Conservation (phyloP, 2,888 invertebrate species). For the Himalopsyche kuldschensis region DNA sequence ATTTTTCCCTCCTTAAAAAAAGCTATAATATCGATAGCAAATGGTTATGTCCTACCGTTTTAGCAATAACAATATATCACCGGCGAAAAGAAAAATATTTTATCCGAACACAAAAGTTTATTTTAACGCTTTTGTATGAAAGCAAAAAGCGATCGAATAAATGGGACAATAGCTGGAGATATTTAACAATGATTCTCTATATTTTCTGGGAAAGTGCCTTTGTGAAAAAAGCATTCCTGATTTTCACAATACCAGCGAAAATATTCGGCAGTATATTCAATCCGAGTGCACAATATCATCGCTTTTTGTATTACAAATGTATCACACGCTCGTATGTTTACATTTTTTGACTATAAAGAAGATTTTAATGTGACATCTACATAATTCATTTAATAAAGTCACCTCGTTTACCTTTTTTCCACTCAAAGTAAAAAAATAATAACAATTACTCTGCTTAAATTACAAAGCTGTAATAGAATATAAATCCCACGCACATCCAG, state of each 20-base stretch:
- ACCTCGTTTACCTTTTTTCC: too few relatives aligned
- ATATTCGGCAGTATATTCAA: not conserved
- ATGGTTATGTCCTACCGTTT: constrained; percentile 22
- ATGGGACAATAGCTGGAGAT: constrained; percentile 15
- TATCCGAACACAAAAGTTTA: constrained; percentile 29
- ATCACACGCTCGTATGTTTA: not conserved
- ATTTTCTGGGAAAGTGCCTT: constrained; percentile 2
- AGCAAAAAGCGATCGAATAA: constrained; percentile 33
- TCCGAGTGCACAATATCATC: not conserved
- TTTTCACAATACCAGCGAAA: not conserved
- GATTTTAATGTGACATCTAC: too few relatives aligned
- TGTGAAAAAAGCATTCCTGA: not conserved
- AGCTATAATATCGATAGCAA: not conserved
- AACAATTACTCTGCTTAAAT: too few relatives aligned
- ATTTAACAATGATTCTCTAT: constrained; percentile 24
- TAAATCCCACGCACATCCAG: too few relatives aligned
- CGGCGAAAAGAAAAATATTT: constrained; percentile 22
- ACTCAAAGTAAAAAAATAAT: too few relatives aligned
- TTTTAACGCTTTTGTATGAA: constrained; percentile 27
- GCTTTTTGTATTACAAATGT: not conserved
- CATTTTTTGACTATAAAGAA: too few relatives aligned
- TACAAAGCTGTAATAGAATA: too few relatives aligned
- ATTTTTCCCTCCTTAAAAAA: not conserved
- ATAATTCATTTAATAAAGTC: too few relatives aligned
- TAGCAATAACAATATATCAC: constrained; percentile 34